Conservation (phyloP, 2,797 vertebrate species). For the Protonibea diacanthus region DNA sequence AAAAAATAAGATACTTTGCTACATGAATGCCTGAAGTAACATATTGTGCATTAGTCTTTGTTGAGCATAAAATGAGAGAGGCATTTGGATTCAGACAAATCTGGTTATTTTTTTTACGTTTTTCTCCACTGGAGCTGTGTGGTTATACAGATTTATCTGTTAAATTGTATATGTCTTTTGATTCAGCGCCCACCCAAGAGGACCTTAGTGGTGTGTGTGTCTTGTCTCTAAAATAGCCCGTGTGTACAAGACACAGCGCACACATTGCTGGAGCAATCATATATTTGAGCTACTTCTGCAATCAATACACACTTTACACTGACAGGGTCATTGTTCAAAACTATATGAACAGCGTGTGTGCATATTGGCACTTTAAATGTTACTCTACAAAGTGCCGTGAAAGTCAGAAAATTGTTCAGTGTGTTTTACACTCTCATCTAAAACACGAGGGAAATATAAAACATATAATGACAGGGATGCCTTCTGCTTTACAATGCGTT, state of each 20-base stretch:
- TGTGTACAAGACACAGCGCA: constrained; percentile 1
- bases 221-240: not conserved
- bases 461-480: not conserved
- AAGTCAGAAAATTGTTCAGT: constrained; percentile 48
- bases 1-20: not conserved
- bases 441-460: constrained; percentile 29
- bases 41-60: not conserved
- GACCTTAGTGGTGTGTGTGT: too few species aligned
- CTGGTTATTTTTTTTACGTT: not conserved
- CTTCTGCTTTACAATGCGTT: constrained; percentile 4
- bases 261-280: not conserved
- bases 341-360: constrained; percentile 26
- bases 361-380: constrained; percentile 43
- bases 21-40: not conserved
- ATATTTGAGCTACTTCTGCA: constrained; percentile 8
- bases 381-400: constrained; percentile 39
- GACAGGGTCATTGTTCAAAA: constrained; percentile 32
- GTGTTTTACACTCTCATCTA: constrained; percentile 12
- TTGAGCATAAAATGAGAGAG: not conserved
- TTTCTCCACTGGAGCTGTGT: too few species aligned
- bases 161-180: too few species aligned
- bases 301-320: constrained; percentile 41
- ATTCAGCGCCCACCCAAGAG: too few species aligned
- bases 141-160: too few species aligned
- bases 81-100: not conserved